Base-by-base conservation (phyloP, 2,113 vertebrate species). In the Corythaeola cristata region DNA sequence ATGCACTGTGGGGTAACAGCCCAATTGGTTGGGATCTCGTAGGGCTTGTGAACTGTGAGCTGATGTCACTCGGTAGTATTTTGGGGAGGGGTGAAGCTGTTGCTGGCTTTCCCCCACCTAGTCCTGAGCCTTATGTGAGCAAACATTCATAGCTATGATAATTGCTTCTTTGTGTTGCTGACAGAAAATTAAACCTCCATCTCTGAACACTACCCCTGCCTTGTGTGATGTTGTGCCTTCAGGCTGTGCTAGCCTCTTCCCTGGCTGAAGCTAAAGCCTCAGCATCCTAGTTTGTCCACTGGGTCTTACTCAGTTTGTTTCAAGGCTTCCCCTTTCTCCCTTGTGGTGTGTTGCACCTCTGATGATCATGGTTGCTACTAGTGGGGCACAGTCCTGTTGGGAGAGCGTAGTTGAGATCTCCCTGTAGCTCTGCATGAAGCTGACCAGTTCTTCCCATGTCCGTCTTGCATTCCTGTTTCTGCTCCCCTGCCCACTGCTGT, bases 131-230 rank as follows among this genome's bases (percentile, higher is more conserved):
- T 93, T 75, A 49, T 17, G 50, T 1, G 23, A 97, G 94, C 85
- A 80, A 94, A 96, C 67, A 78, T 89, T 95, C 5, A 30, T 97
- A 95, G 94, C 72, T 79, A 82, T 95, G 73, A 27, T 72, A 78
- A 96, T 66, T 84, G 96, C 91, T 95, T 69, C 77, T 95, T 93
- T 49, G 45, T 95, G 88, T 95, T 94, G 76, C 67, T 90, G 88
- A 91, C 82, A 66, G 75, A 88, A 96, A 96, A 97, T 96, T 96
- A 97, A 97, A 97, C 12, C 32, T 92, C 64, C 2, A 15, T 93
- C 88, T 86, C 90, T 94, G 67, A 88, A 77, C 6, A 21, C 41
- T 72, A 55, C 11, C n/a, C 45, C 44, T 67, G 69, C 75, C 47
- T 81, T n/a, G 18, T 96, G 66, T 90, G 49, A 45, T 78, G 20